Conservation (phyloP, 2,113 vertebrate species). For the Psettodes erumei region DNA sequence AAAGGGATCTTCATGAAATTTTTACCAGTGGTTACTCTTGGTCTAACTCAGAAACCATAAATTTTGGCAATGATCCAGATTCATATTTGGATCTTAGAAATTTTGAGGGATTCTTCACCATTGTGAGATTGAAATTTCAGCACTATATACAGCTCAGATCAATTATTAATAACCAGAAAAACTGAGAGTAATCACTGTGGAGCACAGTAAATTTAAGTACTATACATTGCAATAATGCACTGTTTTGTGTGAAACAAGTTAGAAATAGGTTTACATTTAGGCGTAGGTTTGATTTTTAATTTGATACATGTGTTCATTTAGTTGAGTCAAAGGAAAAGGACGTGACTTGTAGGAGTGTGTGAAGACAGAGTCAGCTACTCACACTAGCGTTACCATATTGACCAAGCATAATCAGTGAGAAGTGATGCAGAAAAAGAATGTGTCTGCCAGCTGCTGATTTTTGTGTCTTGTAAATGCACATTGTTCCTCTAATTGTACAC, state of each 20-base stretch:
- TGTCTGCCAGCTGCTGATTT: conserved; percentile 18
- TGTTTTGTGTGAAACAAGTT: conserved; percentile 18
- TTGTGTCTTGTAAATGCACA: conserved; percentile 18
- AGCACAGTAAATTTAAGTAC: background rate
- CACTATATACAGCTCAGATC: conserved; percentile 68
- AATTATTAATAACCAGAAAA: conserved; percentile 76
- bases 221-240: conserved; percentile 23
- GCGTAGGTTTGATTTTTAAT: conserved; percentile 23
- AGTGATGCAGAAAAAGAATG: background rate
- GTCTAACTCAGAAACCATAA: too few relatives aligned
- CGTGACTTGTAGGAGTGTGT: background rate
- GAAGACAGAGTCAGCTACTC: conserved; percentile 2
- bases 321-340: conserved; percentile 4
- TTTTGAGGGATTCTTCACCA: too few relatives aligned
- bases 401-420: conserved; percentile 10
- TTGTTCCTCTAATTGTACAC: conserved; percentile 3
- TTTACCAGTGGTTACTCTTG: too few relatives aligned
- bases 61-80: too few relatives aligned
- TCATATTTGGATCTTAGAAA: too few relatives aligned
- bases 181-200: conserved; percentile 54
- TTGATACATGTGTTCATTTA: conserved; percentile 12
- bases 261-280: background rate
- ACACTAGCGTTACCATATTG: background rate
- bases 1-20: too few relatives aligned
- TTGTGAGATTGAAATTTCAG: too few relatives aligned